phyloP scores from a whole-genome alignment of 2,113 vertebrate genomes.

The Gymnorhina tibicen region DNA sequence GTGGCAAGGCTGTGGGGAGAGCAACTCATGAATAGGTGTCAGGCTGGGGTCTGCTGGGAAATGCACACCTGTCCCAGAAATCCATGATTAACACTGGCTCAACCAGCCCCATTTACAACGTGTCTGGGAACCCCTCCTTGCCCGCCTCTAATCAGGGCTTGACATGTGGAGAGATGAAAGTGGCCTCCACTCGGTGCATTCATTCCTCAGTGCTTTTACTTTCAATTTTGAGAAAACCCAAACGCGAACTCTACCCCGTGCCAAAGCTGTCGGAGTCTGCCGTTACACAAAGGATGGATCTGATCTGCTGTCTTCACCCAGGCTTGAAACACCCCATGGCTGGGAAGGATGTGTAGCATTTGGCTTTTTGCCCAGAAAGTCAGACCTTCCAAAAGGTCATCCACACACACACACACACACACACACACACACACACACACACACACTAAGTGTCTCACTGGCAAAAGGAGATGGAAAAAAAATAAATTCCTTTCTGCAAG shows the following conservation, averaged over 20 bases:
- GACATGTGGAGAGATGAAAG: not conserved
- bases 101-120: not conserved
- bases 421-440: not conserved
- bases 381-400: conserved; percentile 61
- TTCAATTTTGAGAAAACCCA: not conserved
- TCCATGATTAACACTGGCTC: not conserved
- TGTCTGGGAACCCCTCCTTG: not conserved
- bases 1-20: not conserved
- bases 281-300: not conserved
- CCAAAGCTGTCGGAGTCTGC: accelerated
- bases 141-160: not conserved
- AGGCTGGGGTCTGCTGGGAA: not conserved
- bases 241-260: not conserved
- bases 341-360: conserved; percentile 40
- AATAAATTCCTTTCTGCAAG: not conserved
- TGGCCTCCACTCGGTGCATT: not conserved
- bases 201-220: not conserved
- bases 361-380: conserved; percentile 73
- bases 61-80: not conserved
- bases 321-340: not conserved
- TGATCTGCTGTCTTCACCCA: not conserved
- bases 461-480: not conserved
- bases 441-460: no score
- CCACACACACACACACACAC: no score
- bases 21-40: not conserved